These are phyloP conservation scores for Typhlomys cinereus DNA, from an alignment of 2,113 vertebrate species.

Conservation along the genomic window DNA sequence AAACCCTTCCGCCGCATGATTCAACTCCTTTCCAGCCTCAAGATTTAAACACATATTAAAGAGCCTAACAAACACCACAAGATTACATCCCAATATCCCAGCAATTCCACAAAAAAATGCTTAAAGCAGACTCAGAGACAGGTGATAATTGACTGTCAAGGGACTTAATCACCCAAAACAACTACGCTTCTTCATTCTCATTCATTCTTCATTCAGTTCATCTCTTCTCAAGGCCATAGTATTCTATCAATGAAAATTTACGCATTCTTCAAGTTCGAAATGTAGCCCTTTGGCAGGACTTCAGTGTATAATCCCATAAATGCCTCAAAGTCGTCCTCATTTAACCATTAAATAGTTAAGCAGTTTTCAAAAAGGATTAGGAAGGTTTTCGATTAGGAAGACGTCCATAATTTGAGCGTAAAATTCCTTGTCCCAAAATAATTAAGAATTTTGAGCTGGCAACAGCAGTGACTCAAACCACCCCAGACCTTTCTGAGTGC, in stretches of 20 bases:
- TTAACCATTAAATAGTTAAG: conserved; percentile 3
- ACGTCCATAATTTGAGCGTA: not conserved
- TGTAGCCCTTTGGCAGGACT: not conserved
- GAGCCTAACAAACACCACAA: not conserved
- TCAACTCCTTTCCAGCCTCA: not conserved
- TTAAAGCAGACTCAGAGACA: not conserved
- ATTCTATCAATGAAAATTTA: not conserved
- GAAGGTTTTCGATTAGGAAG: too few species aligned
- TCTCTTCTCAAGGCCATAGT: not conserved
- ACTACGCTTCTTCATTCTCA: not conserved
- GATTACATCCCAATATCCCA: not conserved
- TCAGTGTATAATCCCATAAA: not conserved
- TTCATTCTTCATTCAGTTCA: too few species aligned
- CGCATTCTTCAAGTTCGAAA: not conserved
- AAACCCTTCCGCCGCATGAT: not conserved
- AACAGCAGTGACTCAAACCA: conserved; percentile 8
- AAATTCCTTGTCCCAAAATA: not conserved
- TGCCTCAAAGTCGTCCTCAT: not conserved
- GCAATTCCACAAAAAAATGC: not conserved
- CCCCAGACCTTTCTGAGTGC: not conserved
- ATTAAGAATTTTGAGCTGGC: conserved; percentile 28
- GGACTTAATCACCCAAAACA: not conserved
- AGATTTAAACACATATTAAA: not conserved
- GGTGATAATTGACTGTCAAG: not conserved
- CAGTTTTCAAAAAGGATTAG: conserved; percentile 29